Percentiles rank a stretch among this genome's conserved stretches.
Conservation (phyloP, 1,140 invertebrate species). For the Episyrphus balteatus region DNA sequence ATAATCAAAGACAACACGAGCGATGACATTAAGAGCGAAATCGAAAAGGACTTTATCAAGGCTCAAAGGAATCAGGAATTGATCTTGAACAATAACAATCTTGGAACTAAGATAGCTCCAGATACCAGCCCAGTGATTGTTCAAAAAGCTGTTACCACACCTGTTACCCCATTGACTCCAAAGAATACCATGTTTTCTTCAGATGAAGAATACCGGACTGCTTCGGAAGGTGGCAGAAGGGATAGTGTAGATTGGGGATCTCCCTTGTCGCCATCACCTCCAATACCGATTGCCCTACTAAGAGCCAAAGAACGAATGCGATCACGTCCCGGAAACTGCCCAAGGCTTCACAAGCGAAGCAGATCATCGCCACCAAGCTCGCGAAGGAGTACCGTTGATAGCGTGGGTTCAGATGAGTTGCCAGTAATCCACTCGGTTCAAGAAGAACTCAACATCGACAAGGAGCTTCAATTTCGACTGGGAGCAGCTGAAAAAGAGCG, state of each 20-base stretch:
- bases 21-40: conserved; percentile 21
- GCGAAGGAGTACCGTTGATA: conserved; percentile 53
- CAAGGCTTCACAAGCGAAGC: conserved; percentile 47
- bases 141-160: conserved; percentile 23
- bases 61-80: conserved; percentile 18
- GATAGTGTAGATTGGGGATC: conserved; percentile 55
- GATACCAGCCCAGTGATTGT: conserved; percentile 9
- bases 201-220: conserved; percentile 74
- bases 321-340: conserved; percentile 41
- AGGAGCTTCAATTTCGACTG: conserved; percentile 23
- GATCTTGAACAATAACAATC: neutral
- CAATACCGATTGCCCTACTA: conserved; percentile 58
- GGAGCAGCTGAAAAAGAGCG: conserved; percentile 52
- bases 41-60: conserved; percentile 35
- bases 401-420: conserved; percentile 48
- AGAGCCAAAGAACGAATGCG: conserved; percentile 67
- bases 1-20: conserved; percentile 9
- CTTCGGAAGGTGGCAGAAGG: conserved; percentile 59
- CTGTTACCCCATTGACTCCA: conserved; percentile 50
- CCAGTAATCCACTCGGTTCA: conserved; percentile 28
- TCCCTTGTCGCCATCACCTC: conserved; percentile 57
- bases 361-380: conserved; percentile 53
- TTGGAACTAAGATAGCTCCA: neutral
- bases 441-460: conserved; percentile 36
- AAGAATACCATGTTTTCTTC: conserved; percentile 63